These are phyloP conservation scores for Scolopax mira DNA, from an alignment of 2,113 vertebrate species.

Conservation along the genomic window DNA sequence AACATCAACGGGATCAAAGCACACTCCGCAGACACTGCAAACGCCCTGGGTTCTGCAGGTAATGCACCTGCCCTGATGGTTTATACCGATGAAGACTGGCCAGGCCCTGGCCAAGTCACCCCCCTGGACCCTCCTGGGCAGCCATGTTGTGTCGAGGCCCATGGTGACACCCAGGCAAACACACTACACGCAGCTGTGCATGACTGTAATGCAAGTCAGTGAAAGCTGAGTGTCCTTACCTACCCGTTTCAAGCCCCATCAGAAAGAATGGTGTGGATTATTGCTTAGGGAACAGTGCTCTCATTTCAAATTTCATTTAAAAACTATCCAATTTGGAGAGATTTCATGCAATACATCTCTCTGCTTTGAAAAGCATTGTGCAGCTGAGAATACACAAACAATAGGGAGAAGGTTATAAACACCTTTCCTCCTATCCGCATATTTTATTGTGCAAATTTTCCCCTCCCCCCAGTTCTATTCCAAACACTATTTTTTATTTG, in stretches of 20 bases:
- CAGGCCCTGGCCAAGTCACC: not conserved
- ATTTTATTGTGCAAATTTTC: conserved; percentile 49
- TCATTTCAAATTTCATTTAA: conserved; percentile 28
- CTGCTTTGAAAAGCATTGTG: conserved; percentile 2
- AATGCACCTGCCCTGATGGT: fast-evolving
- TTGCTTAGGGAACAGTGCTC: not conserved
- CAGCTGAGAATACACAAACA: conserved; percentile 47
- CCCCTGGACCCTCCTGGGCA: fast-evolving
- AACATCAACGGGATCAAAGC: not conserved
- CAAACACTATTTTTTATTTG: conserved; percentile 55
- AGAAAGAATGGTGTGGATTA: not conserved
- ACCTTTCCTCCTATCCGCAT: conserved; percentile 19
- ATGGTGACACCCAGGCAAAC: fast-evolving
- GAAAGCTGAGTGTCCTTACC: not conserved
- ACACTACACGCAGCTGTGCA: fast-evolving
- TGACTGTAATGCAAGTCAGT: not conserved
- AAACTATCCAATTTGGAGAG: not conserved
- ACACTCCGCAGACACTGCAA: fast-evolving
- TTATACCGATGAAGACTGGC: fast-evolving
- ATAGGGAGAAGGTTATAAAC: conserved; percentile 42
- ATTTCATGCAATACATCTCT: conserved; percentile 10
- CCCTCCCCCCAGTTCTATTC: conserved; percentile 42
- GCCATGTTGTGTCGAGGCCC: fast-evolving
- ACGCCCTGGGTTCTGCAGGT: fast-evolving
- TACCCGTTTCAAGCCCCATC: not conserved